Conservation (phyloP, 2,113 vertebrate genomes). For the Thunnus maccoyii region DNA sequence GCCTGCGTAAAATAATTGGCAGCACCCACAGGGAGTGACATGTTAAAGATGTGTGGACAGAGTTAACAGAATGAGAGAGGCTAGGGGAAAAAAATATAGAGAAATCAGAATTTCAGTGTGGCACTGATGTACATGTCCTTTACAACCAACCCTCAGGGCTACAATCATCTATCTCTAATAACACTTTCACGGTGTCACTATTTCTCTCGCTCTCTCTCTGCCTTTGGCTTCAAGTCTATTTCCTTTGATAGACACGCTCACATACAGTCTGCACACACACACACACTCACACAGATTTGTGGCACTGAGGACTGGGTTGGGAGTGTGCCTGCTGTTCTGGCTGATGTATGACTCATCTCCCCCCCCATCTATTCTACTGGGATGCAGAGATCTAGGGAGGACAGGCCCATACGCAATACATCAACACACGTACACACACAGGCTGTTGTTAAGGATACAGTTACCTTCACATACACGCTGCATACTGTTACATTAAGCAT, state of each 20-base stretch:
- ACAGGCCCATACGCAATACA: slow-evolving; percentile 33
- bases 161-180: slow-evolving; percentile 61
- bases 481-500: slow-evolving; percentile 19
- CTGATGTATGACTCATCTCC: slow-evolving; percentile 67
- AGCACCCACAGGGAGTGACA: neutral
- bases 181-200: slow-evolving; percentile 50
- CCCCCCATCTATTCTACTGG: slow-evolving; percentile 36
- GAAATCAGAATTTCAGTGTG: slow-evolving; percentile 38
- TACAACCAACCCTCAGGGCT: slow-evolving; percentile 56
- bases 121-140: slow-evolving; percentile 53
- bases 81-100: slow-evolving; percentile 11
- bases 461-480: slow-evolving; percentile 3
- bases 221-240: slow-evolving; percentile 54
- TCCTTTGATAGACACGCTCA: slow-evolving; percentile 18
- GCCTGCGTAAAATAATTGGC: slow-evolving; percentile 34
- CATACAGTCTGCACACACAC: slow-evolving; percentile 4
- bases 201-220: slow-evolving; percentile 33
- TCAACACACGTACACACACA: slow-evolving; percentile 25
- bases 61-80: slow-evolving; percentile 24
- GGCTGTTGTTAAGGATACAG: neutral
- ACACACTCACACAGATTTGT: slow-evolving; percentile 48
- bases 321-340: slow-evolving; percentile 53
- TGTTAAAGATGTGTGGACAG: slow-evolving; percentile 21
- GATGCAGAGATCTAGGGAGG: slow-evolving; percentile 51
- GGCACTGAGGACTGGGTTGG: slow-evolving; percentile 41